Evolutionary conservation across 2,113 vertebrate species (phyloP), one percentile per base, ranked within the genome.

Genomic region (Numida meleagris): DNA sequence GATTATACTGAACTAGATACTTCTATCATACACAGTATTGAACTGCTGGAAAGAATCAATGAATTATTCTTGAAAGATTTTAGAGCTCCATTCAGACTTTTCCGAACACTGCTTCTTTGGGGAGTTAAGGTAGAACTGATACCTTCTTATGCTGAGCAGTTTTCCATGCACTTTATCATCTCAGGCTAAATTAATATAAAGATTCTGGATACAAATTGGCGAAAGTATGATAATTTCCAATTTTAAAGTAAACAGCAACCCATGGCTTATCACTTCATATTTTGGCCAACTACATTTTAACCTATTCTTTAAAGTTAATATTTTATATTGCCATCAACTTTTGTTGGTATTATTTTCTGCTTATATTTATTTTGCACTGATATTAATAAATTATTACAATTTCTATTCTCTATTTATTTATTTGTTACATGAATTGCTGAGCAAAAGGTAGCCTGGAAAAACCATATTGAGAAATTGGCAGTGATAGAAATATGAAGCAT

Each of bases 61-160:
- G 27, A 95, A 86, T 82, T 92, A 85, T 59, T 91, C 50, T 61
- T 74, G 86, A 92, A 71, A 67, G 29, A 73, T 61, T 87, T 96
- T 73, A 75, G 61, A 91, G 16, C 46, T 81, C n/a, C 59, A 66
- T 50, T 91, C 78, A 90, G 45, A 88, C 31, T 84, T 93, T 45
- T 5, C n/a, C n/a, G n/a, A n/a, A n/a, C n/a, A n/a, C n/a, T n/a
- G n/a, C n/a, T n/a, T n/a, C n/a, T n/a, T n/a, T n/a, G n/a, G n/a
- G n/a, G n/a, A n/a, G n/a, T n/a, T n/a, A n/a, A n/a, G n/a, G n/a
- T n/a, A n/a, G n/a, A n/a, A 88, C 43, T 19, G 59, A 80, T 73
- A 70, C 11, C 3, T 29, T 76, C 59, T 77, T 71, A 87, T 80
- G 27, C 2, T 48, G 45, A 84, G 27, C n/a, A 36, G 23, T 57